These are phyloP conservation scores for Drosophila sturtevanti DNA, from an alignment of 1,140 invertebrate genomes.

Conservation along the genomic window DNA sequence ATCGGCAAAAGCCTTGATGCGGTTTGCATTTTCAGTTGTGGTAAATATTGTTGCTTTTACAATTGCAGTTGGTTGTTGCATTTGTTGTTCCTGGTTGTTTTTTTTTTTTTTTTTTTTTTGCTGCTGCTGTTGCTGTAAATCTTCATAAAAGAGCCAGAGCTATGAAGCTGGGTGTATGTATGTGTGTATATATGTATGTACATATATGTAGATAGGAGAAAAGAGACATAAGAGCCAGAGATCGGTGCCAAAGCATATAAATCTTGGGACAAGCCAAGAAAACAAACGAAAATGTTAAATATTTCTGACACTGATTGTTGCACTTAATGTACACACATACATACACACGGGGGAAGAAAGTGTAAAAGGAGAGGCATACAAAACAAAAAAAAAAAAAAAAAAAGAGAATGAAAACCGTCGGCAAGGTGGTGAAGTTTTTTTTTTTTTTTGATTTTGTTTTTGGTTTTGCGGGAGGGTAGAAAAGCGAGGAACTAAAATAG, in stretches of 20 bases:
- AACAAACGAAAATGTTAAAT: slow-evolving; percentile 56
- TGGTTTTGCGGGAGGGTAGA: too few relatives aligned
- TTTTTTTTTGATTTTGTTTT: too few relatives aligned
- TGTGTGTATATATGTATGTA: too few relatives aligned
- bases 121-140: slow-evolving; percentile 53
- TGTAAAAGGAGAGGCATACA: too few relatives aligned
- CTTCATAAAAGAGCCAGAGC: slow-evolving; percentile 51
- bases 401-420: too few relatives aligned
- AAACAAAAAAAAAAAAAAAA: too few relatives aligned
- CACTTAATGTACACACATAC: slow-evolving; percentile 8
- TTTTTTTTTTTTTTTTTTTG: slow-evolving; percentile 17
- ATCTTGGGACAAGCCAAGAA: slow-evolving; percentile 40
- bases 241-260: slow-evolving; percentile 47
- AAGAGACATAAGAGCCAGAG: neutral
- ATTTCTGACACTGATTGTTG: slow-evolving; percentile 63
- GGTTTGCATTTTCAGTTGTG: neutral
- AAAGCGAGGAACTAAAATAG: neutral
- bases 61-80: neutral
- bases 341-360: too few relatives aligned
- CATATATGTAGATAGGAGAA: neutral
- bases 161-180: too few relatives aligned
- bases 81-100: slow-evolving; percentile 27
- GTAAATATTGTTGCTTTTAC: neutral
- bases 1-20: neutral
- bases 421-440: too few relatives aligned